These are phyloP conservation scores for Danaus melanippus DNA, from an alignment of 1,140 invertebrate species.

Conservation along the genomic window DNA sequence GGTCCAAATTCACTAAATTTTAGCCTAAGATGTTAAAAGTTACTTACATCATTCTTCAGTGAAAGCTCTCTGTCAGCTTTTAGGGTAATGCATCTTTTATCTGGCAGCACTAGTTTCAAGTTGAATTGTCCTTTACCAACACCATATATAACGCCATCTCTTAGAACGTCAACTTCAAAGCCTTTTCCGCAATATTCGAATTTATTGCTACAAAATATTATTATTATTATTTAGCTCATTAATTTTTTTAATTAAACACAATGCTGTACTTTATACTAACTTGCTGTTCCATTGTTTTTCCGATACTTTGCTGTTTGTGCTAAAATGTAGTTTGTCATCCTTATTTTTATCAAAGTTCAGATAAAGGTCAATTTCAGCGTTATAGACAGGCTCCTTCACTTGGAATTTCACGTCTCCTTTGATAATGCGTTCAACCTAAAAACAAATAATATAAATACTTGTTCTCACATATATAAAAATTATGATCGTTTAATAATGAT, in stretches of 20 bases:
- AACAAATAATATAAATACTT: constrained; percentile 7
- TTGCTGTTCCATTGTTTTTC: constrained; percentile 76
- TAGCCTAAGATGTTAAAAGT: no score
- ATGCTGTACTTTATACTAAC: constrained; percentile 44
- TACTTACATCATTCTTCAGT: constrained; percentile 61
- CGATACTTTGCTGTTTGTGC: constrained; percentile 74
- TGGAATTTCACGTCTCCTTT: constrained; percentile 75
- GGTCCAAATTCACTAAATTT: no score
- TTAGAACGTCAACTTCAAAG: constrained; percentile 69
- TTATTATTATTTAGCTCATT: not conserved
- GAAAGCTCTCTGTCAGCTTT: constrained; percentile 66
- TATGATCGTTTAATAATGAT: not conserved
- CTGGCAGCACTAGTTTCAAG: constrained; percentile 74
- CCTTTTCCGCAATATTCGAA: constrained; percentile 72
- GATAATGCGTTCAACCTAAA: constrained; percentile 72
- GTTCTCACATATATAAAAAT: constrained; percentile 3
- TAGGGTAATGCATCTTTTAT: constrained; percentile 67
- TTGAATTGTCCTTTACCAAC: constrained; percentile 63
- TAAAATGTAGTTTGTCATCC: constrained; percentile 75
- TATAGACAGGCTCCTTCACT: constrained; percentile 71
- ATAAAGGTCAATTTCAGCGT: constrained; percentile 74
- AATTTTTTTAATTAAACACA: no score
- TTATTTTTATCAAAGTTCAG: constrained; percentile 81
- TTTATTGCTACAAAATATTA: constrained; percentile 61
- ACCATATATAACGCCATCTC: constrained; percentile 47